Base-by-base conservation (phyloP, 1,140 invertebrate genomes). In the Drosophila orena region DNA sequence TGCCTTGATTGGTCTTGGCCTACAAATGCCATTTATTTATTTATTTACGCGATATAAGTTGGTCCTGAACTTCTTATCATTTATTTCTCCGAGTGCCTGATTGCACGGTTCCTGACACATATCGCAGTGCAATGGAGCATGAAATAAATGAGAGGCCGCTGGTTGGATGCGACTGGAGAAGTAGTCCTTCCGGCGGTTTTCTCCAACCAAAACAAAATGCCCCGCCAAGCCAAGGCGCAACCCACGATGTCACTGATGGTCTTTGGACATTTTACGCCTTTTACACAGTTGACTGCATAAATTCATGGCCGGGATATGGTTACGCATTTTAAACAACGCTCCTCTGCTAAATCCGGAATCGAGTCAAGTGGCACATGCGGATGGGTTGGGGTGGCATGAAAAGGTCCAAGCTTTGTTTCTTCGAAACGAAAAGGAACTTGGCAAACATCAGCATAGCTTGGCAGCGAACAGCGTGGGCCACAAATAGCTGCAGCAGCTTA, bases 261-360 rank as follows among this genome's bases (percentile, higher is more conserved):
- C 58, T 47, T 72, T 66, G 66, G 81, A 77, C 77, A 77, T 80
- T 84, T 85, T 81, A 85, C 81, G 77, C 80, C 81, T 85, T 86
- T 81, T 68, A 86, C 74, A 75, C 81, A 86, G 78, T 86, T 77
- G 81, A 86, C 77, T 85, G 81, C 74, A 73, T 85, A 74, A 74
- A 81, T 74, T 83, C 76, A 71, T 76, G 71, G 59, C 27, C 54
- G 54, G 70, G 80, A 46, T 81, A 71, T 84, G 62, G 60, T 56
- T 77, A 80, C 81, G 81, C 81, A 85, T 86, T 85, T 85, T 78
- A 85, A 85, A 85, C 70, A 72, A 73, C 64, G 27, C 64, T 70
- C 49, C n/a, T n/a, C 62, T 35, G 64, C 52, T 37, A 44, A 40
- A 40, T 37, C 44, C 54, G 62, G 42, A 56, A 27, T 49, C 17